Base-by-base conservation (phyloP, 2,113 vertebrate species). In the Lota lota region DNA sequence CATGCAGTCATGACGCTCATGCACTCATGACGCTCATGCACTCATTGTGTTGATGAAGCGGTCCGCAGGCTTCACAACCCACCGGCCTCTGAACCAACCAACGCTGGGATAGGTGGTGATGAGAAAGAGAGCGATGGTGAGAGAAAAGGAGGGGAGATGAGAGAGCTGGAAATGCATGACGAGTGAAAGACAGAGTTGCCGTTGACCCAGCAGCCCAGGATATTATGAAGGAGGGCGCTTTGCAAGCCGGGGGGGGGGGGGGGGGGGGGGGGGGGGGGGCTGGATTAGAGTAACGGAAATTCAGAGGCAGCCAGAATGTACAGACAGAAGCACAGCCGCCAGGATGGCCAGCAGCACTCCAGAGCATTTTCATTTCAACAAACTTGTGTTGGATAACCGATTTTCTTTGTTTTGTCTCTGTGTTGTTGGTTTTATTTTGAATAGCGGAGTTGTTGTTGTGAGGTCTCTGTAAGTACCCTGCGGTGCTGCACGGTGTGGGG, bases 381-480 rank as follows among this genome's bases (percentile, higher is more conserved):
- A 33, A 33, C 28, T 33, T 33, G 28, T 33, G 28, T 33, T 33
- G 28, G 28, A 33, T 33, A 33, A 33, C 28, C 28, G n/a, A n/a
- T n/a, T n/a, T n/a, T n/a, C n/a, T n/a, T n/a, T n/a, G 28, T 33
- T 33, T 33, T 33, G 28, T 33, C 7, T 6, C 7, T 33, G 4
- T 33, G 28, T 33, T 28, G 28, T 28, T 33, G 28, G 4, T 33
- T 33, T 4, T n/a, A n/a, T 85, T 82, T 86, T 79, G 79, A 70
- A 76, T 80, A 88, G 66, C 78, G 87, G 90, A 90, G 72, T 84
- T 89, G 90, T 89, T 92, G 86, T 87, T 93, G 91, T 88, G 91
- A 92, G 85, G 85, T 92, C 83, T 91, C 91, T 87, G 91, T 93
- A 91, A 93, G 92, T 93, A 93, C 76, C 54, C 72, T 20, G 68